Base-by-base conservation (phyloP, 2,888 invertebrate species). In the Xestia rhomboidea region DNA sequence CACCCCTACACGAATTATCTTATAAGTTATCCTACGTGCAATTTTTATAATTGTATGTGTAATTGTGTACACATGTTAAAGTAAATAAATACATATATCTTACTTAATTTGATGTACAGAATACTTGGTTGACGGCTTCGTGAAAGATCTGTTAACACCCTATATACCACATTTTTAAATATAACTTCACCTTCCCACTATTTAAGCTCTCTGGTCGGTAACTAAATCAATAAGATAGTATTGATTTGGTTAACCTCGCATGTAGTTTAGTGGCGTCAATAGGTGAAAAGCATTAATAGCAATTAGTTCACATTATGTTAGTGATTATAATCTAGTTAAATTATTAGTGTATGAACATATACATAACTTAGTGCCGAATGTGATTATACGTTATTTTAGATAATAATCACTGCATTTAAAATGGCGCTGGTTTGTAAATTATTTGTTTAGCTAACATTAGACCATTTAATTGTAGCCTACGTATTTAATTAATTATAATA, bases 251-350 rank as follows among this genome's bases (percentile, higher is more conserved):
- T n/a, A 10, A 30, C 10, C 11, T 11, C 49, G 41, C n/a, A 46
- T 30, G 5, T 46, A 54, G 11, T 81, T 80, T 30, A 38, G 5
- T 46, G 44, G 8, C n/a, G 27, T 68, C 15, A 84, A 84, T 72
- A 30, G n/a, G 60, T 49, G 44, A 62, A 64, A 8, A 68, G 51
- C 49, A 41, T 69, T 70, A 67, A 76, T 60, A 49, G 57, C 67
- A 68, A 82, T 70, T 68, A 76, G 46, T 72, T 46, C 49, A 60
- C 13, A 8, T 66, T 67, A 69, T 60, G 34, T 62, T 81, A 76
- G 76, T 85, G 38, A 38, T 38, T 63, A 67, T 46, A 57, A 69
- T 73, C 24, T n/a, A 13, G 30, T 68, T 70, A 63, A 57, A 69
- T 76, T n/a, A n/a, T 1, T 57, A 30, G n/a, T 54, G 62, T 57